Base-by-base conservation (phyloP, 1,140 invertebrate genomes). In the Ips typographus region DNA sequence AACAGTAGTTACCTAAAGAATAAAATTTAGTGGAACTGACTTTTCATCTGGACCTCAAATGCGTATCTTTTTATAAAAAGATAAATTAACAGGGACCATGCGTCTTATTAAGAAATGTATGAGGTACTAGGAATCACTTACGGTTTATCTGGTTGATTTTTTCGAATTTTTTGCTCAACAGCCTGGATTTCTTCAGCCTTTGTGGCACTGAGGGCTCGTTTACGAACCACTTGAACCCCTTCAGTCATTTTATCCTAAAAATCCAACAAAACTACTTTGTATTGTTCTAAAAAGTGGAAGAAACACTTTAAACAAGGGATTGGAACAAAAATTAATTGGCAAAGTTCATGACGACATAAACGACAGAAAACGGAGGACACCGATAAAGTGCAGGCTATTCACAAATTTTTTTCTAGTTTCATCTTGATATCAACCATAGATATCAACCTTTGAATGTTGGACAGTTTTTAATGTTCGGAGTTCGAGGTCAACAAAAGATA, bases 131-230 rank as follows among this genome's bases (percentile, higher is more conserved):
- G 22, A 22, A 22, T 37, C 43, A 88, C 91, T 90, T 83, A 95
- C 94, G 94, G 92, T 84, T 90, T 93, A 81, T 95, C 94, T 2
- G 91, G 90, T 77, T 95, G 93, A n/a, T 86, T 87, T 77, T 85
- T 89, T 53, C 93, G 84, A 65, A 88, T 88, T 82, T 89, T 90
- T 74, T 88, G 86, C 80, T 94, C 92, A 73, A 90, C 87, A 75
- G 89, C 89, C 61, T 88, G 87, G 57, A 94, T 93, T 82, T 95
- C 91, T 83, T 95, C 93, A 47, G 92, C 93, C 65, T 90, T 86
- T 8, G 92, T 94, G 3, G 93, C 90, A 83, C 93, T 95, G 76
- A 93, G 91, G 1, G 92, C 89, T 72, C 94, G 85, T 71, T 92
- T 85, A 36, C 77, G 71, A 39, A 76, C 53, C 5, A 44, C 51